Percentiles rank a stretch among this genome's conserved stretches.
phyloP scores from a whole-genome alignment of 2,113 vertebrate species.

The Dolichallabes microphthalmus region DNA sequence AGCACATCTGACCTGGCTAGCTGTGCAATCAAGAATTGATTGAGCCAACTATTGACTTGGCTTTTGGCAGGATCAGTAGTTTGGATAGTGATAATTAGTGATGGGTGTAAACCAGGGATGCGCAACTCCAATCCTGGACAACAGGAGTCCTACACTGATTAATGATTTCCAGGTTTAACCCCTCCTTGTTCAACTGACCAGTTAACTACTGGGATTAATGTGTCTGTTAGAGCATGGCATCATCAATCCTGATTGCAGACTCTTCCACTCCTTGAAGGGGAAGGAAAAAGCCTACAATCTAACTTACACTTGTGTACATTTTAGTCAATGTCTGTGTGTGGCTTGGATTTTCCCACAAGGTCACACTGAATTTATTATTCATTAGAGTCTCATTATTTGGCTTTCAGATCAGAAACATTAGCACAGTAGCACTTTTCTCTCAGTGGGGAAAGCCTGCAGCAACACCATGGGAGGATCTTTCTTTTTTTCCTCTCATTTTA shows the following conservation, averaged over 20 bases:
- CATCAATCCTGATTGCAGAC: background rate
- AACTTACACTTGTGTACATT: constrained; percentile 12
- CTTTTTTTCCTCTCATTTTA: constrained; percentile 22
- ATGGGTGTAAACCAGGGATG: background rate
- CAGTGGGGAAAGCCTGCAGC: constrained; percentile 32
- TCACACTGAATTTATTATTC: constrained; percentile 57
- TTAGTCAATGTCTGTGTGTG: background rate
- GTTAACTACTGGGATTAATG: background rate
- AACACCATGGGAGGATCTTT: constrained; percentile 2
- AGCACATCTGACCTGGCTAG: constrained; percentile 43
- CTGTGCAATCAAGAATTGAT: constrained; percentile 55
- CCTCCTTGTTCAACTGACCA: background rate
- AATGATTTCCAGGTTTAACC: background rate
- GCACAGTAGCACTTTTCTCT: constrained; percentile 30
- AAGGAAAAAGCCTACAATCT: background rate
- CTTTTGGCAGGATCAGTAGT: constrained; percentile 42
- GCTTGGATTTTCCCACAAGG: constrained; percentile 39
- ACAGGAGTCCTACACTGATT: background rate
- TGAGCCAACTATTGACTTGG: constrained; percentile 55
- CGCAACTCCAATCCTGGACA: background rate
- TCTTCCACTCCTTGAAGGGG: background rate
- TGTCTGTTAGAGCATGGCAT: background rate
- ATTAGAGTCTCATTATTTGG: constrained; percentile 54
- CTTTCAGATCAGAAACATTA: constrained; percentile 57
- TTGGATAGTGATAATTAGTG: constrained; percentile 44